These are phyloP conservation scores for Myiopsitta monachus DNA, from an alignment of 2,113 vertebrate genomes.

Conservation along the genomic window DNA sequence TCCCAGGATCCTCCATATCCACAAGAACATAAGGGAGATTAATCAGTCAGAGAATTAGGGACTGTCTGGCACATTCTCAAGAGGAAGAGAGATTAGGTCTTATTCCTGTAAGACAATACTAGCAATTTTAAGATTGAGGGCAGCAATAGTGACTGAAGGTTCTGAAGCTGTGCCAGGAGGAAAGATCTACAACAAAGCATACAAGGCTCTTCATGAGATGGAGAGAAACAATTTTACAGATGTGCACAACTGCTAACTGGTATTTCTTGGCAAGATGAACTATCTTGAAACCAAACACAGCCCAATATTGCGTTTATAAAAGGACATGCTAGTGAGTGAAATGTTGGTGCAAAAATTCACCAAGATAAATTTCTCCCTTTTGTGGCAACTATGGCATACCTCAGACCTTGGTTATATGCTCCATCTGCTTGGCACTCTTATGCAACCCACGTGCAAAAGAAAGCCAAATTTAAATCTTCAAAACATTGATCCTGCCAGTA, in stretches of 20 bases:
- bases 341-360: background rate
- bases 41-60: background rate
- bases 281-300: background rate
- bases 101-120: background rate
- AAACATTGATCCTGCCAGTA: background rate
- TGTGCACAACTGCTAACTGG: background rate
- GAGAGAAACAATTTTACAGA: background rate
- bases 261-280: background rate
- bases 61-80: background rate
- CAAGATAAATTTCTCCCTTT: background rate
- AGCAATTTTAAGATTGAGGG: background rate
- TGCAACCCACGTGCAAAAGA: background rate
- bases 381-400: background rate
- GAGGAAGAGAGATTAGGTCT: background rate
- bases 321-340: background rate
- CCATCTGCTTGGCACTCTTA: background rate
- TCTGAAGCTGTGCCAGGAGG: background rate
- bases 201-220: fast-evolving
- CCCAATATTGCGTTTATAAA: background rate
- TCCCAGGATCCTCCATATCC: background rate
- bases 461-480: background rate
- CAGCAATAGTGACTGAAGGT: background rate
- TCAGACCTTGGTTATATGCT: background rate
- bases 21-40: background rate
- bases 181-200: background rate